phyloP scores from a whole-genome alignment of 2,113 vertebrate genomes.

The Pterocles orientalis region DNA sequence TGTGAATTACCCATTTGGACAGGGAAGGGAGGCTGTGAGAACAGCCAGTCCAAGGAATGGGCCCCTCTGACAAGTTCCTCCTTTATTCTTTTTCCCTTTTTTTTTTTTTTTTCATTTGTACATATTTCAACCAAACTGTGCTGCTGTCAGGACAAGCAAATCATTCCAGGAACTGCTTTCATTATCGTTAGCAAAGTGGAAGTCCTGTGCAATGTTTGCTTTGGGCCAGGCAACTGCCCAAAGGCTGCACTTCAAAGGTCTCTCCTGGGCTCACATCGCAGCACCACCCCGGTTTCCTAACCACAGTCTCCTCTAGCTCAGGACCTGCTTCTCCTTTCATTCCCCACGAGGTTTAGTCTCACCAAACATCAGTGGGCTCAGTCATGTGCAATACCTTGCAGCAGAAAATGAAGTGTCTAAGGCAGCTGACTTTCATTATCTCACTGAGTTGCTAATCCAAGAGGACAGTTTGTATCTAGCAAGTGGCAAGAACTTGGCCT shows the following conservation, averaged over 20 bases:
- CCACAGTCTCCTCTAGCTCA: not conserved
- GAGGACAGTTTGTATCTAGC: not conserved
- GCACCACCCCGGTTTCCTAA: not conserved
- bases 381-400: not conserved
- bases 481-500: not conserved
- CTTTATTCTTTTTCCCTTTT: not conserved
- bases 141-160: conserved; percentile 35
- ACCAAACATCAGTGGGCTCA: not conserved
- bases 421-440: not conserved
- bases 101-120: not conserved
- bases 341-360: not conserved
- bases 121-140: not conserved
- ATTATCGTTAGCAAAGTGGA: conserved; percentile 26
- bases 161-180: conserved; percentile 32
- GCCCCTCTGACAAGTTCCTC: conserved; percentile 3
- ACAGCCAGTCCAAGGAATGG: not conserved
- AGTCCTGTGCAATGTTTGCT: conserved; percentile 22
- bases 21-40: conserved; percentile 18
- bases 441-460: not conserved
- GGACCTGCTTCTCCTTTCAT: not conserved
- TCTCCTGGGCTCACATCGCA: not conserved
- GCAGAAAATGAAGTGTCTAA: not conserved
- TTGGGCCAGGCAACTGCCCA: conserved; percentile 20
- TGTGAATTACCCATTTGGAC: conserved; percentile 48
- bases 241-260: conserved; percentile 14